Conservation (phyloP, 2,888 invertebrate species). For the Gymnosoma rotundatum region DNA sequence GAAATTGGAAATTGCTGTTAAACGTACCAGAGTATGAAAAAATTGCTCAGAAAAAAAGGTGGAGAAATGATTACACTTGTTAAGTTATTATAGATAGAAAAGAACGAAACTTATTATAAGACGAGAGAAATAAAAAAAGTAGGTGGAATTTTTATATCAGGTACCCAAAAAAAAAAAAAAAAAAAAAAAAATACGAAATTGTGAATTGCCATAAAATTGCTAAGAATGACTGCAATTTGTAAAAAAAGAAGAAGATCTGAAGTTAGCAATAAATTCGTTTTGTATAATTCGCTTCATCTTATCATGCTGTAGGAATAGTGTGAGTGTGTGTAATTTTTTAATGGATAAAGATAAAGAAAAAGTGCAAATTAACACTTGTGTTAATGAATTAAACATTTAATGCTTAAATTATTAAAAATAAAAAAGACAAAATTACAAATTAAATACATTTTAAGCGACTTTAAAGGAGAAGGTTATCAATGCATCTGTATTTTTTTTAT, state of each 20-base stretch:
- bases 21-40: slow-evolving; percentile 64
- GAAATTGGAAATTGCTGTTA: slow-evolving; percentile 81
- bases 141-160: slow-evolving; percentile 74
- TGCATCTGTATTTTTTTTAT: too few relatives aligned
- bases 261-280: slow-evolving; percentile 25
- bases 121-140: slow-evolving; percentile 74
- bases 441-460: too few relatives aligned
- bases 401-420: not conserved
- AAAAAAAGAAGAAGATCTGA: slow-evolving; percentile 3
- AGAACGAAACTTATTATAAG: slow-evolving; percentile 64
- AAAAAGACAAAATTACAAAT: too few relatives aligned
- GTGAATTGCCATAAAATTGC: slow-evolving; percentile 63
- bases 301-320: not conserved
- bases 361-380: slow-evolving; percentile 34
- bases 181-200: slow-evolving; percentile 34
- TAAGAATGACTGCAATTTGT: slow-evolving; percentile 62
- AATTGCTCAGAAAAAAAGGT: slow-evolving; percentile 53
- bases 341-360: not conserved
- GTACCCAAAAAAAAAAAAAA: slow-evolving; percentile 1
- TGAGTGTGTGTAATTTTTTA: not conserved
- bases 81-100: slow-evolving; percentile 75
- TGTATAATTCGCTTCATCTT: not conserved
- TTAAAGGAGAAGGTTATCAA: too few relatives aligned
- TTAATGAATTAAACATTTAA: slow-evolving; percentile 23
- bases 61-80: slow-evolving; percentile 74